Base-by-base conservation (phyloP, 2,888 invertebrate genomes). In the Andrena haemorrhoa region DNA sequence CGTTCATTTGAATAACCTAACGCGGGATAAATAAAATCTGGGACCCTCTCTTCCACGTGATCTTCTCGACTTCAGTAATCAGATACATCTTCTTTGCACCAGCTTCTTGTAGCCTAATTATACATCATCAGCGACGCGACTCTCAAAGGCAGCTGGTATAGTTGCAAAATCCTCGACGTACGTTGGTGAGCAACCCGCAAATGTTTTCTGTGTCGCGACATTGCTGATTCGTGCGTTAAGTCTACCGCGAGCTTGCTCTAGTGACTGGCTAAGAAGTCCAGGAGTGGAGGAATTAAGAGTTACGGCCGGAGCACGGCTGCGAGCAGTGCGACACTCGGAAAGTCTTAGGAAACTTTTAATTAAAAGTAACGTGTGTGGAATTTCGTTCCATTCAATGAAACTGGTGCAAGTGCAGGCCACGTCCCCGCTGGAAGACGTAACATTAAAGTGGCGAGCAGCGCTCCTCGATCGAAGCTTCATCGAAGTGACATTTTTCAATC, bases 1-100 rank as follows among this genome's bases (percentile, higher is more conserved):
- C 69, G 82, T 83, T 75, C 73, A 84, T 87, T 86, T 85, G 78
- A 83, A 87, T 85, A 85, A 86, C 85, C 82, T 83, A 56, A 71
- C 74, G 7, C 29, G 66, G 77, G 10, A 79, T 8, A 70, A 76
- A 82, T 72, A 77, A 78, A 84, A 72, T 51, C 63, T 79, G 63
- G 65, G 61, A 53, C 51, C 7, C 20, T 60, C 16, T 26, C 0
- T 20, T 56, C 8, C 29, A 6, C 29, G 58, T 1, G 33, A 12
- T 31, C 31, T 16, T 35, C 53, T n/a, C 68, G 23, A 26, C 26
- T 31, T 41, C 33, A 10, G 7, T 61, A 61, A 75, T 75, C 60
- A 33, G 8, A 20, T 16, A 12, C 33, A 33, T 53, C 20, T 53
- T 29, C 60, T 63, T 35, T 23, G 20, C 33, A 20, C 63, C 41